Evolutionary conservation across 2,888 invertebrate species (phyloP), one percentile per base, ranked within the genome.

Genomic region (Galerucella calmariensis): DNA sequence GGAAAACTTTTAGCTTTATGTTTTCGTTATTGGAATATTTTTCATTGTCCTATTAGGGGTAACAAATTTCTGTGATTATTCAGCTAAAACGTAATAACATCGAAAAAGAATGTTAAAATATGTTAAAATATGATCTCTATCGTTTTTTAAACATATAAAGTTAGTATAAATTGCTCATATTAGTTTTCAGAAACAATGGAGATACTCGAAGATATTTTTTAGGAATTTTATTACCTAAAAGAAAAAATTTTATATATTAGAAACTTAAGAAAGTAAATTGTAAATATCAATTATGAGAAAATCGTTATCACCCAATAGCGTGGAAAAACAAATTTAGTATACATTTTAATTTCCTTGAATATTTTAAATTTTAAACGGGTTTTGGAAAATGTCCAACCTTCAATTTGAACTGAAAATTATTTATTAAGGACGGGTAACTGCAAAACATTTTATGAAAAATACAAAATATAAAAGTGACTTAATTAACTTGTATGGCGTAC

Each of bases 51-150:
- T 48, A 48, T 61, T 27, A 35, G 0, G 24, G 12, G 12, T 61
- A 61, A 61, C 41, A 61, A 5, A 63, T 63, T 71, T 71, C 65
- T 71, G 65, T 71, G 71, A 53, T 71, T 65, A 71, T 71, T 71
- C 65, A 63, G 71, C 71, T 35, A 44, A 67, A 14, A 16, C 16
- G 11, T 41, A 2, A 41, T 16, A 58, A 20, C 2, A 58, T n/a
- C 4, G 10, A 11, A 20, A 44, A 65, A 46, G 2, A 20, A n/a
- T 24, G 46, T 41, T 41, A 41, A 41, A 53, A 12, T 51, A 14
- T 27, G 27, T 69, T 63, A 63, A 35, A 12, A 35, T 69, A 62
- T 69, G 61, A 69, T 69, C 69, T 69, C 62, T 68, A 44, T 12
- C n/a, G 51, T 68, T 44, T 46, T n/a, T 35, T 12, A 14, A 35